Conservation (phyloP, 2,113 vertebrate species). For the Melanostigma gelatinosum region DNA sequence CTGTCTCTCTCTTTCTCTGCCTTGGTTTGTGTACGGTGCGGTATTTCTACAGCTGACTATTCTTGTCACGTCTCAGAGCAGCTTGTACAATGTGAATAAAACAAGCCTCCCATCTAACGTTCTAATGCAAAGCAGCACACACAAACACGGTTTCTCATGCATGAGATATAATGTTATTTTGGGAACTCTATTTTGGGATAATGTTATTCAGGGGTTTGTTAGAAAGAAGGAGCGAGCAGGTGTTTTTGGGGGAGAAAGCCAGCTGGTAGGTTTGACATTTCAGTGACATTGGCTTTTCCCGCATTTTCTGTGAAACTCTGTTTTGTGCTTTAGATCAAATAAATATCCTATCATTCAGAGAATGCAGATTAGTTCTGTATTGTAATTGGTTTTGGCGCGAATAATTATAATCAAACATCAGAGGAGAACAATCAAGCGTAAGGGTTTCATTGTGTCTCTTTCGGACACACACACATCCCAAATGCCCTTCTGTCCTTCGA, state of each 20-base stretch:
- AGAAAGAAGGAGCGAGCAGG: slow-evolving; percentile 9
- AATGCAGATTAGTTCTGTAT: slow-evolving; percentile 8
- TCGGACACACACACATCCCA: background rate
- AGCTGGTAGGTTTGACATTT: slow-evolving; percentile 18
- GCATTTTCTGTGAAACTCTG: background rate
- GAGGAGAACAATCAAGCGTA: slow-evolving; percentile 21
- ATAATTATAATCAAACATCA: slow-evolving; percentile 26
- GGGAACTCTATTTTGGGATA: slow-evolving; percentile 41
- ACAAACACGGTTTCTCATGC: background rate
- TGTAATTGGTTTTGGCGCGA: background rate
- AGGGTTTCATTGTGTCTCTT: slow-evolving; percentile 42
- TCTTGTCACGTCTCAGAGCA: slow-evolving; percentile 20
- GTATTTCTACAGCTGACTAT: slow-evolving; percentile 12
- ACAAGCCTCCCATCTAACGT: background rate
- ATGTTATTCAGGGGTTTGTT: slow-evolving; percentile 31
- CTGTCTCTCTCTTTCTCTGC: background rate
- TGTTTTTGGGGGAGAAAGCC: background rate
- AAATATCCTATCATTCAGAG: background rate
- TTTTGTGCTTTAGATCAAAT: background rate
- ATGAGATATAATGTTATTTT: slow-evolving; percentile 22
- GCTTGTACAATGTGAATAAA: slow-evolving; percentile 28
- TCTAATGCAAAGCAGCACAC: slow-evolving; percentile 11
- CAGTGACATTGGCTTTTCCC: slow-evolving; percentile 1
- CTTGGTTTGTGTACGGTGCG: background rate
- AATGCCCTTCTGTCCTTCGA: slow-evolving; percentile 28